Evolutionary conservation across 2,797 vertebrate species (phyloP), one percentile per base, ranked within the genome.

Genomic region (Enteromius treurensis): DNA sequence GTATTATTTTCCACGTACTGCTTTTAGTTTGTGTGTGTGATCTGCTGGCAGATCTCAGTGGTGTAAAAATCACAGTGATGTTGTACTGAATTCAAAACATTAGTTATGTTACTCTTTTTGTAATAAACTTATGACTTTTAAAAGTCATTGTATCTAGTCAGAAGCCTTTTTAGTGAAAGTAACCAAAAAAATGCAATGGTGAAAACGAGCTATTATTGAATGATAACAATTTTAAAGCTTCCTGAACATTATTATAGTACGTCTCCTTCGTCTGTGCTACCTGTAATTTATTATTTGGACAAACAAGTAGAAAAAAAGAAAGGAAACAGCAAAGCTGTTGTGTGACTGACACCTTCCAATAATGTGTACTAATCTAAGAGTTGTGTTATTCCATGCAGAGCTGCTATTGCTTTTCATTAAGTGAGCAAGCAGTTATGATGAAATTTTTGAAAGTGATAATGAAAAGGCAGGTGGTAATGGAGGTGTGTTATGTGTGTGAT

Each of bases 401-500:
- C 32, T 37, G 26, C 17, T 51, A 53, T 58, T 7, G 73, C 5
- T 75, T 37, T 23, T 58, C 5, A n/a, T 55, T 34, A 37, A 55
- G 11, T 55, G 32, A 13, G 49, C 34, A 42, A 42, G 8, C 14
- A 17, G 51, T 76, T 5, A n/a, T 69, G 5, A 23, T 6, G 19
- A 69, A 69, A 69, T 13, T 19, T 69, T 37, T 60, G n/a, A 10
- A 0, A 42, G 74, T 40, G 23, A 60, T 42, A 60, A 40, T 76
- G 74, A 76, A 7, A 60, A 77, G 14, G 51, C 15, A 14, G 26
- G 3, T 58, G n/a, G 3, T 42, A 69, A 45, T 45, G 11, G 42
- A 45, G 37, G 21, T 69, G 53, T 76, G 21, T 76, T 42, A 14
- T 42, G 42, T 45, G 62, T 45, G 62, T 67, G 77, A 79, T 49